phyloP scores from a whole-genome alignment of 2,113 vertebrate genomes.

The Spea bombifrons region DNA sequence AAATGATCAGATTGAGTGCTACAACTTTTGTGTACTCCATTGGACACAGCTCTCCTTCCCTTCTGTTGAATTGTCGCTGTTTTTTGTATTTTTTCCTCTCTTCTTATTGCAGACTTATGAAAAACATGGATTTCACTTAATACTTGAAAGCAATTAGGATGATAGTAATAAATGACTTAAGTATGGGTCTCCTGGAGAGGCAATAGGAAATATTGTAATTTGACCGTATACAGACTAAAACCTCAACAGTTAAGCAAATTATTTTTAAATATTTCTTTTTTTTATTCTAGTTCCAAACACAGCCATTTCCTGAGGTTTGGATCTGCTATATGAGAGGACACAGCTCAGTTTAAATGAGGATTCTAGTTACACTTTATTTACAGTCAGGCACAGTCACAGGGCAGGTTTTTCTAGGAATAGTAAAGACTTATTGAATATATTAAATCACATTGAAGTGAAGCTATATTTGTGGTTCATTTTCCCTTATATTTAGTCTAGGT shows the following conservation, averaged over 20 bases:
- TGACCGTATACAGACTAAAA: not conserved
- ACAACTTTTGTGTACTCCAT: no score
- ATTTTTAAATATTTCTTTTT: not conserved
- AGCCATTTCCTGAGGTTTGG: slow-evolving; percentile 30
- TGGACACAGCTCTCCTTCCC: no score
- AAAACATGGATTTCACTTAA: no score
- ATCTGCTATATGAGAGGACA: not conserved
- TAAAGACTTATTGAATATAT: not conserved
- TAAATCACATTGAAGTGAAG: not conserved
- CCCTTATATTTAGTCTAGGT: no score
- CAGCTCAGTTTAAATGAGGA: not conserved
- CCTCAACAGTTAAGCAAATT: not conserved
- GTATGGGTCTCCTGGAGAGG: not conserved
- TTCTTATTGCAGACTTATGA: no score
- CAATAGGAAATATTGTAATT: not conserved
- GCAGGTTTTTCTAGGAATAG: not conserved
- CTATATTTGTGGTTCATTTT: no score
- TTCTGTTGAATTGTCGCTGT: no score
- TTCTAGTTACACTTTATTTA: slow-evolving; percentile 4
- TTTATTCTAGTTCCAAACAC: slow-evolving; percentile 3
- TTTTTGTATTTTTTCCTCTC: no score
- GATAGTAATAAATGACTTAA: not conserved
- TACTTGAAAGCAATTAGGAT: no score
- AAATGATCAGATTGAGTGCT: no score
- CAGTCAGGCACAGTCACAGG: not conserved